A percentile compares a stretch with the other conserved stretches of the same genome.
Conservation (phyloP, 2,113 vertebrate species). For the Oenanthe melanoleuca region DNA sequence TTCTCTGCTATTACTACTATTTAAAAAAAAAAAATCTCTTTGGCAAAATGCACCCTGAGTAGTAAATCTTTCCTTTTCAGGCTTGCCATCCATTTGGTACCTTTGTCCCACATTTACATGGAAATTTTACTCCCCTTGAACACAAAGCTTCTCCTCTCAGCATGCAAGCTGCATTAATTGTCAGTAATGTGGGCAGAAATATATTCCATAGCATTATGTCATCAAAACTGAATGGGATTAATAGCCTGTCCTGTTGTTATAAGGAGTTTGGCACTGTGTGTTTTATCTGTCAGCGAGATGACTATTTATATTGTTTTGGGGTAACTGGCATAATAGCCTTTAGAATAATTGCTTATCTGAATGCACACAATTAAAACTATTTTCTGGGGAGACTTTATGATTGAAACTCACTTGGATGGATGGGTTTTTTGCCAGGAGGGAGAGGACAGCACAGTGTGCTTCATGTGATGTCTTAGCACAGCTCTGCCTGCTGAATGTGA, state of each 20-base stretch:
- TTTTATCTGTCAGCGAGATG: constrained; percentile 39
- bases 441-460: not conserved
- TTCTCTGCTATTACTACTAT: constrained; percentile 55
- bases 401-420: not conserved
- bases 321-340: constrained; percentile 33
- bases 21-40: constrained; percentile 16
- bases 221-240: constrained; percentile 53
- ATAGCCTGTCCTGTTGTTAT: constrained; percentile 49
- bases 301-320: constrained; percentile 41
- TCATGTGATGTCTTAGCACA: rapidly evolving
- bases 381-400: not conserved
- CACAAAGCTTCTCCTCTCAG: constrained; percentile 49
- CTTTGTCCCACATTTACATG: constrained; percentile 66
- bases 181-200: constrained; percentile 53
- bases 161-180: constrained; percentile 58
- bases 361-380: constrained; percentile 46
- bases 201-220: constrained; percentile 46
- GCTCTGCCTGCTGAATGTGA: not conserved
- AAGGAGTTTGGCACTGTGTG: constrained; percentile 37
- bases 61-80: constrained; percentile 62
- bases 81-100: constrained; percentile 55
- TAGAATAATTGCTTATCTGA: constrained; percentile 38
- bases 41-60: not conserved
- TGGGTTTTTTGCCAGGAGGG: not conserved
- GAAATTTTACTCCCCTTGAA: constrained; percentile 62